Evolutionary conservation across 2,113 vertebrate genomes (phyloP).

Genomic region (Herpetotheres cachinnans): DNA sequence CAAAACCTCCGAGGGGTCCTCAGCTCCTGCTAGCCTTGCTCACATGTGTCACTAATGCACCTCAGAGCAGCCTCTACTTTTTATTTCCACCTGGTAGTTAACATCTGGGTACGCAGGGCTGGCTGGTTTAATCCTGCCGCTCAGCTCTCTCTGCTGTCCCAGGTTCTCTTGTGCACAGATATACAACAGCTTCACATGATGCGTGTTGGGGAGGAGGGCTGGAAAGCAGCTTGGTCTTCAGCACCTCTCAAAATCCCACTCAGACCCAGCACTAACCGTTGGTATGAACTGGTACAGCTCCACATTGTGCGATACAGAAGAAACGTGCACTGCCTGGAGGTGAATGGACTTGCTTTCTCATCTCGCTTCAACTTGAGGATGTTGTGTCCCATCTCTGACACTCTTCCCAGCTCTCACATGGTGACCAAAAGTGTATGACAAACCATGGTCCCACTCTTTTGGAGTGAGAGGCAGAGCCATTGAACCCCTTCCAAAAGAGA

Average conservation of each 20-base stretch:
- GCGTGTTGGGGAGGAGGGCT: background rate
- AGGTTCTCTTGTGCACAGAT: background rate
- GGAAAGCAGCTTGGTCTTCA: background rate
- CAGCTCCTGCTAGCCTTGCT: background rate
- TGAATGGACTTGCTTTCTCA: background rate
- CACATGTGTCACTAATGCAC: rapidly evolving
- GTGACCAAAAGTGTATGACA: background rate
- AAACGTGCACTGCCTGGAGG: background rate
- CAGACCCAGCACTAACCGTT: background rate
- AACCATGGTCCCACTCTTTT: background rate
- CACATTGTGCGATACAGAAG: background rate
- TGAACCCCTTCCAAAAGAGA: conserved; percentile 12
- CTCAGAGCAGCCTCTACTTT: background rate
- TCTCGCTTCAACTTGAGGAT: background rate
- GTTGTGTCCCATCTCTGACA: background rate
- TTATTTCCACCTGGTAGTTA: background rate
- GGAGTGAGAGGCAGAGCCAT: background rate
- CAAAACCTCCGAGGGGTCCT: background rate
- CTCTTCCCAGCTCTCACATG: background rate
- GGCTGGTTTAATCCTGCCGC: background rate
- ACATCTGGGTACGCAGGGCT: rapidly evolving
- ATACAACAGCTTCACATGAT: rapidly evolving
- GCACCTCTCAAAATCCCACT: background rate
- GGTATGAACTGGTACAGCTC: background rate
- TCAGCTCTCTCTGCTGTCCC: background rate